These are phyloP conservation scores for Aspidoscelis tigris DNA, from an alignment of 2,113 vertebrate genomes.

Conservation along the genomic window DNA sequence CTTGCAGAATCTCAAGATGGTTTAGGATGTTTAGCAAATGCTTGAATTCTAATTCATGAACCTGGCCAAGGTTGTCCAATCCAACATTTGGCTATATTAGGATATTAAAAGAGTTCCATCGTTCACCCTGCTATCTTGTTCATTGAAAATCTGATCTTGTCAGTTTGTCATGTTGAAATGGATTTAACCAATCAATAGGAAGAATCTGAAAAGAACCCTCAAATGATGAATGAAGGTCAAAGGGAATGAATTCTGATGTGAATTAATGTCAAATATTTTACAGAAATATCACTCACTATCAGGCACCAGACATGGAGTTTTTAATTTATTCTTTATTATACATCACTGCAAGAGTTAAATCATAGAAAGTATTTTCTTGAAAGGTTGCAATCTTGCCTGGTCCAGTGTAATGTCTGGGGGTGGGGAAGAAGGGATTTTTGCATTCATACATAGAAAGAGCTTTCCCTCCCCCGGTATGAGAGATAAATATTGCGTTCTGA, in stretches of 20 bases:
- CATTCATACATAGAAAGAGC: not conserved
- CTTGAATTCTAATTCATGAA: slow-evolving; percentile 3
- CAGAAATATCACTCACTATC: no score
- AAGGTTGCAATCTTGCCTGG: no score
- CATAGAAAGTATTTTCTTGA: not conserved
- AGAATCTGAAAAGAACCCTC: not conserved
- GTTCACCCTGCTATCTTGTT: not conserved
- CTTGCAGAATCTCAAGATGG: slow-evolving; percentile 6
- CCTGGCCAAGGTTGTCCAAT: not conserved
- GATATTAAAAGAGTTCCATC: not conserved
- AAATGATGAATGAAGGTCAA: not conserved
- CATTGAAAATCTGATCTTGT: not conserved
- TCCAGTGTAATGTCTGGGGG: not conserved
- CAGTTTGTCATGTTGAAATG: not conserved
- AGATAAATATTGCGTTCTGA: not conserved
- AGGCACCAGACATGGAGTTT: no score
- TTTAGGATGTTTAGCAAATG: slow-evolving; percentile 23
- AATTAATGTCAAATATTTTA: not conserved
- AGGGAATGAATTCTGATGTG: not conserved
- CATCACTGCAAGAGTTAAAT: no score
- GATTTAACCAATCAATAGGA: slow-evolving; percentile 8
- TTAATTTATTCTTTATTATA: no score
- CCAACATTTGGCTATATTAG: not conserved
- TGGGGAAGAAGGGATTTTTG: not conserved
- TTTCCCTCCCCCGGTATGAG: not conserved